phyloP scores from a whole-genome alignment of 1,140 invertebrate genomes.

The Macrocentrus cingulum region DNA sequence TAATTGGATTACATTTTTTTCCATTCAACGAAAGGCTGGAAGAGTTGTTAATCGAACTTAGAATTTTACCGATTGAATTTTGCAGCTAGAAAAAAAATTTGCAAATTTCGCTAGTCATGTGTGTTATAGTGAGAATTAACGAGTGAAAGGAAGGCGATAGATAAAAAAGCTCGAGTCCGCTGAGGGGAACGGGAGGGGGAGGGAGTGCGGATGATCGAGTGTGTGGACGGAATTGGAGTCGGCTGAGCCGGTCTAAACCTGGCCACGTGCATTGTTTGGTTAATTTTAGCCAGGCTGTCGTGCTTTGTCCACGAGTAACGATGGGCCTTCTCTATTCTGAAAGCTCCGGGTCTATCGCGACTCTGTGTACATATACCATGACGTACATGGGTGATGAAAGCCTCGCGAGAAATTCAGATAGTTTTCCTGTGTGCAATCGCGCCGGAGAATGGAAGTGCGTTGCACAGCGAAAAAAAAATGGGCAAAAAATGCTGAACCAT shows the following conservation, averaged over 20 bases:
- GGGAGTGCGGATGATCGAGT: not conserved
- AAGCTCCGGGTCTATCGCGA: conserved; percentile 14
- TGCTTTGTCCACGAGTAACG: conserved; percentile 29
- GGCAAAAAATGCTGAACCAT: not conserved
- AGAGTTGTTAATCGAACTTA: too few relatives aligned
- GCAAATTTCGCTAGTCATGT: too few relatives aligned
- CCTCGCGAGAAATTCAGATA: conserved; percentile 17
- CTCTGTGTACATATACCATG: conserved; percentile 3
- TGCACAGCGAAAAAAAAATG: conserved; percentile 7
- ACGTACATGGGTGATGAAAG: conserved; percentile 1
- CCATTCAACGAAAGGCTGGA: too few relatives aligned
- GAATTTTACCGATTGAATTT: too few relatives aligned
- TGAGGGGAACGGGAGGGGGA: not conserved
- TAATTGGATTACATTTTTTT: too few relatives aligned
- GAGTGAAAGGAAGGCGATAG: too few relatives aligned
- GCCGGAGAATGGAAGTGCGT: conserved; percentile 8
- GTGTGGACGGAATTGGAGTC: conserved; percentile 21
- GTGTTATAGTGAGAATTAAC: too few relatives aligned
- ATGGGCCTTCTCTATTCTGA: conserved; percentile 23
- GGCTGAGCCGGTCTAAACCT: conserved; percentile 26
- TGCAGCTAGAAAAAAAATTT: too few relatives aligned
- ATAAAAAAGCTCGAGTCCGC: too few relatives aligned
- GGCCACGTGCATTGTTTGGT: conserved; percentile 34
- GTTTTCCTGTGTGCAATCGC: conserved; percentile 14
- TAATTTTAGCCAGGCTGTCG: conserved; percentile 33